Evolutionary conservation across 2,797 vertebrate species (phyloP), one percentile per base, ranked within the genome.

Genomic region (Karalla daura): DNA sequence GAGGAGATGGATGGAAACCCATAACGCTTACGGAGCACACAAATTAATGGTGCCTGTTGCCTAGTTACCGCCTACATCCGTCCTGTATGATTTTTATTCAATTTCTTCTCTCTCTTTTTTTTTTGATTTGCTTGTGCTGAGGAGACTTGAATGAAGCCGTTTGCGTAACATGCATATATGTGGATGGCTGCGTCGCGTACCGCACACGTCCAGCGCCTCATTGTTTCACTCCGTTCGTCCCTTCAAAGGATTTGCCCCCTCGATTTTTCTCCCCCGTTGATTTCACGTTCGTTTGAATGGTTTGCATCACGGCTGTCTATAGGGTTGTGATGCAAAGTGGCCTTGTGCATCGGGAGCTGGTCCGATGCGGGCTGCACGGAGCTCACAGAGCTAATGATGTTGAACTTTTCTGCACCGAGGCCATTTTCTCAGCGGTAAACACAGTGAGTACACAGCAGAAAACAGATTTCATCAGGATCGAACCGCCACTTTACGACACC

Each of bases 61-160:
- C 83, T 90, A 86, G 89, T 52, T 91, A 91, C 89, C 20, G 21
- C 67, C 80, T 73, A 70, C 82, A 84, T 81, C 58, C 61, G 80
- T 83, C 60, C 70, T 77, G 63, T 63, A 56, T 62, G 40, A 73
- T 40, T 71, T 72, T 68, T 74, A 63, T 75, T 74, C 32, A 55
- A 30, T 64, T 63, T 54, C 23, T 9, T 62, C 40, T 35, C 1
- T 56, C 61, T 70, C 53, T 54, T 37, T 23, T 11, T 14, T 37
- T 46, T 27, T 37, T 51, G 30, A 58, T 15, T 69, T 61, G 12
- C 4, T 23, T 13, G 5, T 23, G 33, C 55, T 64, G 27, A 60
- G 17, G 62, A 56, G 30, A 68, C 30, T 69, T 73, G 49, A 73
- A 78, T 78, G 23, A 74, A 73, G 50, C 20, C 35, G 43, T 62